phyloP scores from a whole-genome alignment of 2,888 invertebrate species.

The Amphipoea oculea region DNA sequence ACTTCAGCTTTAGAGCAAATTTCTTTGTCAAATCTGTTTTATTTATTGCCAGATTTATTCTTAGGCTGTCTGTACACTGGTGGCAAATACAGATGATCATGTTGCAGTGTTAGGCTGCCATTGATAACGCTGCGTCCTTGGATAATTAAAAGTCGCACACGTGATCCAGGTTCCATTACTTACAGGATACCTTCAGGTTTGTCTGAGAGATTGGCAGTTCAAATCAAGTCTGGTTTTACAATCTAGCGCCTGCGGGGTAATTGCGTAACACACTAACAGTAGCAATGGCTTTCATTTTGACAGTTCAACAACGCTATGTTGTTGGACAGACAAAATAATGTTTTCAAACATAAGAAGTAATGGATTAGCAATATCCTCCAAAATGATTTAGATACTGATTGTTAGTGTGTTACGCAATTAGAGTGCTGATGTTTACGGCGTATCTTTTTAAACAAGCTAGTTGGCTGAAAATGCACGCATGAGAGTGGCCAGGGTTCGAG shows the following conservation, averaged over 20 bases:
- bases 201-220: neutral
- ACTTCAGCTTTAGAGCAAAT: neutral
- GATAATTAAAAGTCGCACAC: neutral
- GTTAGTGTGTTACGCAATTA: too few relatives aligned
- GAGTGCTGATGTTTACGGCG: neutral
- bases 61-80: neutral
- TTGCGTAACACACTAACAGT: too few relatives aligned
- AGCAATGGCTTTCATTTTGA: too few relatives aligned
- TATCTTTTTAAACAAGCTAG: neutral
- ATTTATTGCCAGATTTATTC: slow-evolving; percentile 31
- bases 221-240: neutral
- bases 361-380: too few relatives aligned
- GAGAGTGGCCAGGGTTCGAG: neutral
- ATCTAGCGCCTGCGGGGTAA: too few relatives aligned
- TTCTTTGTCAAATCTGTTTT: slow-evolving; percentile 11
- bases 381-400: too few relatives aligned
- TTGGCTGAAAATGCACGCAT: neutral
- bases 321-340: too few relatives aligned
- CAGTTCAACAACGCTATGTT: too few relatives aligned
- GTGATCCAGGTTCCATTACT: neutral
- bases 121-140: neutral
- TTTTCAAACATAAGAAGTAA: too few relatives aligned
- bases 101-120: neutral
- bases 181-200: neutral
- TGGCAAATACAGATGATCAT: neutral